Evolutionary conservation across 2,113 vertebrate species (phyloP).

Genomic region (Drymodes brunneopygia): DNA sequence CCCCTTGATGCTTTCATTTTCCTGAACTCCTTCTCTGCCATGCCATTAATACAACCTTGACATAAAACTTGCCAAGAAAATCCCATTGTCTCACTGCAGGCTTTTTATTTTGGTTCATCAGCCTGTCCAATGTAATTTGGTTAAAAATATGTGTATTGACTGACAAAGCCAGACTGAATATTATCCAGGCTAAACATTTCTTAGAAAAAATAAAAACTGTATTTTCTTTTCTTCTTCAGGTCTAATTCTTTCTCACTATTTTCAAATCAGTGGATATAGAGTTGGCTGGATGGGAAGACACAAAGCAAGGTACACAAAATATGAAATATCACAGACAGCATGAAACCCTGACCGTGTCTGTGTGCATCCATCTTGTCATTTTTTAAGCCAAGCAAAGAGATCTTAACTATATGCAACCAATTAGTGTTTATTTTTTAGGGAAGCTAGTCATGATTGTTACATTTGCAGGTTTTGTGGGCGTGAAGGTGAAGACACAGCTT

Average conservation of each 20-base stretch:
- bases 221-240: not conserved
- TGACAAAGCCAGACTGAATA: not conserved
- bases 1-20: not conserved
- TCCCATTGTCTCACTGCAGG: fast-evolving
- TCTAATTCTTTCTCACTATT: not conserved
- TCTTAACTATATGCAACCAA: not conserved
- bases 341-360: not conserved
- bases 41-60: not conserved
- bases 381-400: not conserved
- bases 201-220: not conserved
- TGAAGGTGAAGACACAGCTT: not conserved
- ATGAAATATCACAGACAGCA: not conserved
- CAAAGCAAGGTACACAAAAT: not conserved
- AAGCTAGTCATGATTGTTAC: not conserved
- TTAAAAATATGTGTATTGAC: not conserved
- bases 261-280: not conserved
- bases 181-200: not conserved
- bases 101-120: not conserved
- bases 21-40: not conserved
- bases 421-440: not conserved
- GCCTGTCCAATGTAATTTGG: not conserved
- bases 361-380: too few relatives aligned
- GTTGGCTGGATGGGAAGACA: not conserved
- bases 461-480: not conserved
- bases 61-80: not conserved